Evolutionary conservation across 2,113 vertebrate genomes (phyloP).

Genomic region (Platanista minor): DNA sequence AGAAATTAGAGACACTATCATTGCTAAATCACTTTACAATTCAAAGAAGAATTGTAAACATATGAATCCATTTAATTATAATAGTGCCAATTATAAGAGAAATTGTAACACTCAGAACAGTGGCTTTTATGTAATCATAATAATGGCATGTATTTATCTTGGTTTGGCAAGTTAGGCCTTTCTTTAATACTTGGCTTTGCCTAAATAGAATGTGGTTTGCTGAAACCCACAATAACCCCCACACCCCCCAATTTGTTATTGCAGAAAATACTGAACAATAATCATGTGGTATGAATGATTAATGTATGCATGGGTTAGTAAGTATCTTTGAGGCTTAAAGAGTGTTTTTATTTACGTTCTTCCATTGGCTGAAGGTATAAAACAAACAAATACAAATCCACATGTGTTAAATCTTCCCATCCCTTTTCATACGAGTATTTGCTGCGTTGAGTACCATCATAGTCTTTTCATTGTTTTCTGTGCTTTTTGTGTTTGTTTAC

Average conservation of each 20-base stretch:
- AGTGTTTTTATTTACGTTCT: slow-evolving; percentile 84
- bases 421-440: slow-evolving; percentile 1
- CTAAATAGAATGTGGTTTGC: slow-evolving; percentile 90
- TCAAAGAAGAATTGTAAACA: slow-evolving; percentile 88
- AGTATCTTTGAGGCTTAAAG: slow-evolving; percentile 84
- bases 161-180: slow-evolving; percentile 89
- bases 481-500: slow-evolving; percentile 27
- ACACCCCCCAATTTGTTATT: slow-evolving; percentile 88
- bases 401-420: not conserved
- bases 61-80: slow-evolving; percentile 90
- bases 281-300: slow-evolving; percentile 88
- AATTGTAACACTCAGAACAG: slow-evolving; percentile 82
- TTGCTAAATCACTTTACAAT: slow-evolving; percentile 87
- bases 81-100: slow-evolving; percentile 88
- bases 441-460: not conserved
- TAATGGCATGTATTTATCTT: slow-evolving; percentile 93
- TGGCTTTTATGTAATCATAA: slow-evolving; percentile 89
- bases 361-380: slow-evolving; percentile 67
- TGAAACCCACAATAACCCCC: slow-evolving; percentile 87
- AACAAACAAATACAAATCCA: slow-evolving; percentile 73
- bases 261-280: slow-evolving; percentile 85
- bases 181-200: slow-evolving; percentile 90
- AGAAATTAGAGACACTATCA: slow-evolving; percentile 90
- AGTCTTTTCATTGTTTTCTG: slow-evolving; percentile 39
- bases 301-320: slow-evolving; percentile 84